Evolutionary conservation across 2,113 vertebrate species (phyloP), one percentile per base, ranked within the genome.

Genomic region (Phasianus colchicus): DNA sequence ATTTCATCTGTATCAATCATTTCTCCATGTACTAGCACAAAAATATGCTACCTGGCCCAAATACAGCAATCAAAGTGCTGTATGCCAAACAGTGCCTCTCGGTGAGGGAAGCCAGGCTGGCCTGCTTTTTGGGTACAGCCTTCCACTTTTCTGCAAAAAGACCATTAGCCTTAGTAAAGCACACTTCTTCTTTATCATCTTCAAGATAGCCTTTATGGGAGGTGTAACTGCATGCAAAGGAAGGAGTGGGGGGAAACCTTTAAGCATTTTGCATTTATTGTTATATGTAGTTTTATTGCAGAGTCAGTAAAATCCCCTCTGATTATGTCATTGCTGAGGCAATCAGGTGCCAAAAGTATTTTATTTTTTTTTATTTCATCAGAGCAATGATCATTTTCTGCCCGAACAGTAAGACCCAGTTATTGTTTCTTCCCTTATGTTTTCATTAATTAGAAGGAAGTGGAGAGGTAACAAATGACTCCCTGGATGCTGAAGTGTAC

Each of bases 311-410:
- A 97, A 91, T 83, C 95, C 94, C 93, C 48, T 75, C 75, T 88
- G 95, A 96, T 96, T 90, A 88, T 94, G 97, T 97, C 97, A 97
- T 88, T 97, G 97, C 97, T 95, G 93, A 97, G 90, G 86, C 80
- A 83, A 96, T 58, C 76, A 47, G 83, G 61, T 95, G 96, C 97
- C 97, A 97, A 90, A 90, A 91, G 81, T 14, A 42, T 86, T 61
- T 65, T 73, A 90, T 45, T 91, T 45, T 20, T 52, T 86, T 94
- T 89, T 89, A 89, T 96, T 97, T 92, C 92, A 69, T 72, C 88
- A 45, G 9, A 70, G 92, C 58, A 67, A 92, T 94, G 94, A 94
- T 96, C 91, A 88, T 96, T 96, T 90, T 96, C 88, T 77, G 65
- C 94, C 94, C 89, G 88, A 94, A 88, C 19, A 83, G 87, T 40